Base-by-base conservation (phyloP, 2,797 vertebrate genomes). In the Schizopygopsis pylzovi region DNA sequence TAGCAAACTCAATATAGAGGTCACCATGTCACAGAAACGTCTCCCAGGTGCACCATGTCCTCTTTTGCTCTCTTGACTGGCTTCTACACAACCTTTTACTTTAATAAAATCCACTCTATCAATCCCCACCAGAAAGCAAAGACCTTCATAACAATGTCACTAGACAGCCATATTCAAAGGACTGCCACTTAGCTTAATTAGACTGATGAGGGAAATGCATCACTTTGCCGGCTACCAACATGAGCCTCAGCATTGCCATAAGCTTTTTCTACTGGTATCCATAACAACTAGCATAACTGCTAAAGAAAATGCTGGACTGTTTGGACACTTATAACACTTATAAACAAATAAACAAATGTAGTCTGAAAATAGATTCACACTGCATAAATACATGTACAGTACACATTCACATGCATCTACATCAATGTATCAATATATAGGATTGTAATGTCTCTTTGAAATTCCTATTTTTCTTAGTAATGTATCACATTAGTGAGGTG, bases 171-270 rank as follows among this genome's bases (percentile, higher is more conserved):
- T 71, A 63, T 82, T 82, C n/a, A 82, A 79, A 86, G 43, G n/a
- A 68, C 81, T 80, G 76, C 70, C 82, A 87, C 81, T 88, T 84
- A 87, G 67, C 59, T 85, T 89, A 81, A 90, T 85, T 85, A 87
- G 81, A 72, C 67, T 37, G 63, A 85, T 86, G 76, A 88, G 39
- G 56, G 37, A 75, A 80, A 81, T 83, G 41, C 80, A 75, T 83
- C 37, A 73, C n/a, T 82, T 83, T n/a, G 2, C 79, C 22, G 28
- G 28, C 72, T 77, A 47, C 13, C 8, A 37, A 81, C 70, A 87
- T 5, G 25, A 85, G 72, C 43, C 28, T 65, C 1, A 49, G 67
- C 59, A 28, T 1, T 7, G 41, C 49, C 37, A 56, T 39, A 3
- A 25, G 59, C 54, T 85, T 39, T 80, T 70, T 65, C 16, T 75